Evolutionary conservation across 2,888 invertebrate genomes (phyloP), one percentile per base, ranked within the genome.

Genomic region (Ypsolopha sequella): DNA sequence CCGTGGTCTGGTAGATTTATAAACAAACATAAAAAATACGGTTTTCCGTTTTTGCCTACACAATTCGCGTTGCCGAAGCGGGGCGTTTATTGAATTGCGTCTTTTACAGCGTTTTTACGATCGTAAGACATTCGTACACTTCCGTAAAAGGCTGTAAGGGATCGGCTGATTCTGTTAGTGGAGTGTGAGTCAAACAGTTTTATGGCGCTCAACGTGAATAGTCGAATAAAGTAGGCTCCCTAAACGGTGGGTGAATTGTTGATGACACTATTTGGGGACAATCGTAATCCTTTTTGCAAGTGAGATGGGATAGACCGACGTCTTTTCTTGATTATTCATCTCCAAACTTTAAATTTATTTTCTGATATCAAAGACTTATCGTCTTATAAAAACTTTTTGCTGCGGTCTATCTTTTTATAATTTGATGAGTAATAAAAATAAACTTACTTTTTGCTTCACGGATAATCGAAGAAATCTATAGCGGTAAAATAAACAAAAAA

Each of bases 31-130:
- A 24, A 24, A 24, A 24, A 24, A 24, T 24, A 24, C 24, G 24
- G 24, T 24, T 24, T 24, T 38, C 38, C n/a, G 8, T 10, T 38
- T 38, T n/a, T n/a, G 38, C 38, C 38, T 38, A 38, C 38, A 10
- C 38, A 38, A 10, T 38, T n/a, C 9, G 38, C 38, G 38, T 38
- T 38, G 38, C 6, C 38, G 38, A 38, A 14, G 43, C 43, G 13
- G 24, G 11, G n/a, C 43, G 43, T 13, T 43, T 43, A 43, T 43
- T 43, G 43, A 43, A 13, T 43, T 14, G 43, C 43, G 43, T 45
- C 33, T 67, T 76, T 76, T 74, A 74, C 66, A 68, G 63, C 60
- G 52, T 54, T 68, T 74, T 76, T 74, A 73, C 64, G 68, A 63
- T 55, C 59, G 57, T 48, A 57, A 58, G 49, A 55, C 54, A 54